These are phyloP conservation scores for Magallana ariakensis DNA, from an alignment of 1,140 invertebrate genomes.

Conservation along the genomic window DNA sequence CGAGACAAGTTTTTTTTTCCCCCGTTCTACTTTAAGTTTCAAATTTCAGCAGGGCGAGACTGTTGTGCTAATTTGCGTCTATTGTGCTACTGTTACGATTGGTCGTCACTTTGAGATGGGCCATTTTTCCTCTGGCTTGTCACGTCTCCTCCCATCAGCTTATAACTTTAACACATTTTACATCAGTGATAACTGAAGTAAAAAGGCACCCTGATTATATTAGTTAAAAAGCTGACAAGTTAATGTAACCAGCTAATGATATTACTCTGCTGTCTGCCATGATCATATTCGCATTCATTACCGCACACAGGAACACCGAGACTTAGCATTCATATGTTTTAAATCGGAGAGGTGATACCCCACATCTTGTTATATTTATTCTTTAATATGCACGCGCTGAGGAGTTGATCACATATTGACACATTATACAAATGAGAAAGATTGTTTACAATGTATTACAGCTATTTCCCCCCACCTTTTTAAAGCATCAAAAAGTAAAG, in stretches of 20 bases:
- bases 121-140: constrained; percentile 9
- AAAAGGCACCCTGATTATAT: constrained; percentile 23
- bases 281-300: constrained; percentile 28
- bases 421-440: no score
- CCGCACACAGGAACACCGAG: background rate
- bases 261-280: constrained; percentile 15
- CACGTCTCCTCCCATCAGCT: background rate
- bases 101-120: background rate
- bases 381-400: background rate
- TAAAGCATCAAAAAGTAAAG: no score
- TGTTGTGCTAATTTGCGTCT: constrained; percentile 26
- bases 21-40: background rate
- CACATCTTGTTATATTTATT: constrained; percentile 1
- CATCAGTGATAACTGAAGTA: background rate
- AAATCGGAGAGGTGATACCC: constrained; percentile 24
- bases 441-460: no score
- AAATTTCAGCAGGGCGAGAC: background rate
- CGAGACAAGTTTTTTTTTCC: background rate
- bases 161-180: constrained; percentile 11
- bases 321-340: constrained; percentile 23
- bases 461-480: no score
- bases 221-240: constrained; percentile 31
- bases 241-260: constrained; percentile 37
- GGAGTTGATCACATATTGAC: no score
- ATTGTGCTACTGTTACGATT: constrained; percentile 24